Conservation (phyloP, 2,888 invertebrate species). For the Troides helena region DNA sequence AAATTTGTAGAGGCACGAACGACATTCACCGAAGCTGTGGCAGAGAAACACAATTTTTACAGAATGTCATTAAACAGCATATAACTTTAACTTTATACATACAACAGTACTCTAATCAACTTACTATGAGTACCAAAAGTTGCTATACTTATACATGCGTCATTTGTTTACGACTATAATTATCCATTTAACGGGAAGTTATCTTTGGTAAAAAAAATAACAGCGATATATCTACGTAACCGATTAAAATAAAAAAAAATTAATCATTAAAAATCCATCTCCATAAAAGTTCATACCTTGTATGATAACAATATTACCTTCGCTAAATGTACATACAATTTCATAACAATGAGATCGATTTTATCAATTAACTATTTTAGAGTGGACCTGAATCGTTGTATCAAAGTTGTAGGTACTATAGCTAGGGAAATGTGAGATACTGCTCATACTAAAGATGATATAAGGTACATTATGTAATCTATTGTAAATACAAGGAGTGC, state of each 20-base stretch:
- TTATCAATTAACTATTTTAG: slow-evolving; percentile 58
- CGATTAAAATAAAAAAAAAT: slow-evolving; percentile 58
- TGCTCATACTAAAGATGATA: slow-evolving; percentile 17
- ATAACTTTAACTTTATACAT: slow-evolving; percentile 51
- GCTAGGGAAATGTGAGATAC: slow-evolving; percentile 18
- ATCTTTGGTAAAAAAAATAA: slow-evolving; percentile 73
- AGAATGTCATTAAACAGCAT: slow-evolving; percentile 49
- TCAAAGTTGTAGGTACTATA: slow-evolving; percentile 36
- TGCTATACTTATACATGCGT: slow-evolving; percentile 48
- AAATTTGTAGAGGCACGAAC: slow-evolving; percentile 44
- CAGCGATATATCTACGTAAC: slow-evolving; percentile 48
- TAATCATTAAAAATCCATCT: slow-evolving; percentile 42
- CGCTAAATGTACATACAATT: slow-evolving; percentile 60
- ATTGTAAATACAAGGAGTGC: slow-evolving; percentile 47
- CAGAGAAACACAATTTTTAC: slow-evolving; percentile 44
- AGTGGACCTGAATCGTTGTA: slow-evolving; percentile 69
- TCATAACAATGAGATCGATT: slow-evolving; percentile 79
- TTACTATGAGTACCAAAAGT: slow-evolving; percentile 67
- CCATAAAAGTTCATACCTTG: slow-evolving; percentile 76
- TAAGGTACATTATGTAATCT: slow-evolving; percentile 35
- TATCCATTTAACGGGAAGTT: slow-evolving; percentile 62
- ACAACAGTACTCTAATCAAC: slow-evolving; percentile 67
- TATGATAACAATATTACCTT: slow-evolving; percentile 77
- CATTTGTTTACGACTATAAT: slow-evolving; percentile 48
- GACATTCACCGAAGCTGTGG: slow-evolving; percentile 55